Evolutionary conservation across 2,113 vertebrate genomes (phyloP).

Genomic region (Hippocampus comes): DNA sequence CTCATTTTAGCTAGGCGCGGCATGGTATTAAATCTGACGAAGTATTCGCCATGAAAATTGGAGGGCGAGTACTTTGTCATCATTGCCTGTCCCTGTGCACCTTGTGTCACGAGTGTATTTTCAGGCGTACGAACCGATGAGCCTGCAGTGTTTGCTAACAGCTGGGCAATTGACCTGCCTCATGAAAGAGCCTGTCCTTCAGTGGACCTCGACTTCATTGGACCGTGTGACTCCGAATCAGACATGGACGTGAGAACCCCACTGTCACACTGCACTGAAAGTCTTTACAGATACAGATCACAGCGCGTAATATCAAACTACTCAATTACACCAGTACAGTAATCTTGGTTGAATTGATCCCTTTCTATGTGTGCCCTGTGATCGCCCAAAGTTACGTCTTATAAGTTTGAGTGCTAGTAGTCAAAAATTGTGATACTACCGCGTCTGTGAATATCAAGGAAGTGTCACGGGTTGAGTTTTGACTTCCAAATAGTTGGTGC

Average conservation of each 20-base stretch:
- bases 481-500: not conserved
- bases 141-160: slow-evolving; percentile 88
- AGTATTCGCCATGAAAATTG: not conserved
- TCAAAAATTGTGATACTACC: not conserved
- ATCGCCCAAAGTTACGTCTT: not conserved
- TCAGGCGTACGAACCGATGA: slow-evolving; percentile 80
- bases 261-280: not conserved
- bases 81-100: not conserved
- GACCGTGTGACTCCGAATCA: slow-evolving; percentile 83
- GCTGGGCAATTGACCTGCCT: slow-evolving; percentile 84
- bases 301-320: not conserved
- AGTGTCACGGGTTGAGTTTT: not conserved
- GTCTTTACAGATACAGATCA: not conserved
- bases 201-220: slow-evolving; percentile 83
- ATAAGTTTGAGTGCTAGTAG: not conserved
- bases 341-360: too few species aligned
- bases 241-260: slow-evolving; percentile 83
- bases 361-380: too few species aligned
- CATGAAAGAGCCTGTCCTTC: slow-evolving; percentile 78
- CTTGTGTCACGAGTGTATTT: slow-evolving; percentile 12
- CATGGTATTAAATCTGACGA: not conserved
- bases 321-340: not conserved
- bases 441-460: not conserved
- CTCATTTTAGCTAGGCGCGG: not conserved
- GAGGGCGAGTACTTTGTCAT: not conserved